phyloP scores from a whole-genome alignment of 23 tunicate genomes.

The Diplosoma virens region DNA sequence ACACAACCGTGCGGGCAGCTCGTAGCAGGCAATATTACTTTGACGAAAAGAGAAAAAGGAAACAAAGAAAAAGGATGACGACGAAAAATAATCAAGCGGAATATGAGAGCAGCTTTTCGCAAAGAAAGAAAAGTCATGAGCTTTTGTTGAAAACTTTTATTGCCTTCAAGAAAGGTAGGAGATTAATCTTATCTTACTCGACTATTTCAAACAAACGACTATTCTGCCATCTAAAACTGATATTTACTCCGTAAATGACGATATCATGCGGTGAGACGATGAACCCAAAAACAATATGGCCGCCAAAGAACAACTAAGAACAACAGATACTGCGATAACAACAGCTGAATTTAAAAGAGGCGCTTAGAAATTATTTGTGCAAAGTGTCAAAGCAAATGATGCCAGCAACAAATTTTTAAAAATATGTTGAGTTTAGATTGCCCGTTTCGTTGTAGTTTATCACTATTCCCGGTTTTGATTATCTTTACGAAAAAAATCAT shows the following conservation, averaged over 20 bases:
- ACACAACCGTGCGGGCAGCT: background rate
- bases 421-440: too few species aligned
- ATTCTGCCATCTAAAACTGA: background rate
- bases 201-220: background rate
- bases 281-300: slow-evolving; percentile 11
- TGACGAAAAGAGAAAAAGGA: background rate
- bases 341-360: too few species aligned
- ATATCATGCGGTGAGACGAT: background rate
- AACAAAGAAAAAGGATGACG: background rate
- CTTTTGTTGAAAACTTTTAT: background rate
- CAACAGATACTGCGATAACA: too few species aligned
- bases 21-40: background rate
- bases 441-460: too few species aligned
- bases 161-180: slow-evolving; percentile 5
- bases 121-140: background rate
- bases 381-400: too few species aligned
- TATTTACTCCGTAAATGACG: background rate
- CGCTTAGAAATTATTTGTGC: too few species aligned
- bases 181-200: background rate
- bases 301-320: too few species aligned
- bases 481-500: too few species aligned
- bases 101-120: background rate
- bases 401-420: too few species aligned
- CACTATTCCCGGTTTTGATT: too few species aligned
- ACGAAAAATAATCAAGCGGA: slow-evolving; percentile 9